Base-by-base conservation (phyloP, 2,797 vertebrate genomes). In the Fringilla coelebs region DNA sequence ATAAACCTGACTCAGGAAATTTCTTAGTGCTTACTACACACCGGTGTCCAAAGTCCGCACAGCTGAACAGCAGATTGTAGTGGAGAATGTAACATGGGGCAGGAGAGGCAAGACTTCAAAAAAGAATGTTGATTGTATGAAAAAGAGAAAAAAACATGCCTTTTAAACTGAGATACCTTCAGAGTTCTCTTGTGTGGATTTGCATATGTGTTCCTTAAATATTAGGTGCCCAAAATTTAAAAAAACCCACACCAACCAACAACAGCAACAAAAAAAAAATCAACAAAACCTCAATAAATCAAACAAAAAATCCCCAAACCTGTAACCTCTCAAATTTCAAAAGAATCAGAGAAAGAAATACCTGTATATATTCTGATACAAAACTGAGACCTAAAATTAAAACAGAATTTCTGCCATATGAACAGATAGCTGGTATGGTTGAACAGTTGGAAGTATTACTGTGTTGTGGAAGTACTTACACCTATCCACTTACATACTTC, bases 1-100 rank as follows among this genome's bases (percentile, higher is more conserved):
- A 96, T 99, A 98, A 98, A 97, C 65, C 78, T 80, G 81, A 97
- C 92, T 97, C 97, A 97, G 95, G 96, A 96, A 88, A 74, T 91
- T 93, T 72, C 88, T 84, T 94, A 90, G 60, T 86, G 52, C 62
- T 94, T 94, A 10, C 68, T 80, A 32, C 63, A 10, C 85, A 60
- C 66, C 31, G 6, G 54, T 71, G 88, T 93, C 92, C 85, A 82
- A 92, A 92, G 91, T 88, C 87, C 91, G 68, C 79, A 90, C 71
- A 94, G 79, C 82, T 89, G 65, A 95, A 40, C 75, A 89, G 91
- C 45, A 88, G 79, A 76, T 19, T 43, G 66, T 78, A 80, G 22
- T 81, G 61, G 72, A 90, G 95, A 97, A 95, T 72, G 38, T 55
- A 89, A 52, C 48, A 20, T 20, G n/a, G 45, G 55, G 45, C 76